Percentiles rank a stretch among this genome's conserved stretches.
phyloP scores from a whole-genome alignment of 2,888 invertebrate species.

The Melanophora roralis region DNA sequence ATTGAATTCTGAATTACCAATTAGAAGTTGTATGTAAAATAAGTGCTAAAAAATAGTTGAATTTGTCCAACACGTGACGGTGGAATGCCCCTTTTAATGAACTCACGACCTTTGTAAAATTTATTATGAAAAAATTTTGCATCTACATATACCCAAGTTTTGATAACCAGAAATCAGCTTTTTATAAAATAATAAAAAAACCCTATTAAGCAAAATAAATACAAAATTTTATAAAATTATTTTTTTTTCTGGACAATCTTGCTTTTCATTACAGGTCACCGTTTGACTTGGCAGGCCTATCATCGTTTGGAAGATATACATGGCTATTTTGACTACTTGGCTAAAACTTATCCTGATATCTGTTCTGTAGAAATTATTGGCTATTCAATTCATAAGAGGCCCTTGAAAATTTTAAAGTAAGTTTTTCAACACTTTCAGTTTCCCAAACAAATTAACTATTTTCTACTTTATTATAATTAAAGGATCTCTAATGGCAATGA shows the following conservation, averaged over 20 bases:
- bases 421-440: constrained; percentile 36
- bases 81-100: too few species aligned
- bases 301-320: constrained; percentile 84
- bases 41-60: too few species aligned
- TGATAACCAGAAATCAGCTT: too few species aligned
- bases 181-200: too few species aligned
- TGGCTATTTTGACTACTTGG: constrained; percentile 84
- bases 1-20: too few species aligned
- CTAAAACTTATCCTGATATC: constrained; percentile 83
- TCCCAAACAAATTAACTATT: background rate
- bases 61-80: too few species aligned
- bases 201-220: too few species aligned
- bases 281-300: constrained; percentile 88
- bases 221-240: background rate
- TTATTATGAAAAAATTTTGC: too few species aligned
- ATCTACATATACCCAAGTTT: too few species aligned
- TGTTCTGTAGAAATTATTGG: constrained; percentile 87
- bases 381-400: constrained; percentile 84
- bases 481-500: constrained; percentile 84
- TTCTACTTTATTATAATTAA: background rate
- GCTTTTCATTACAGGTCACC: constrained; percentile 70
- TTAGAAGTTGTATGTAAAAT: too few species aligned
- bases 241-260: background rate
- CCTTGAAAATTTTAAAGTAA: constrained; percentile 82
- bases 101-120: too few species aligned